These are phyloP conservation scores for Ophthalmotilapia sp. DNA, from an alignment of 2,113 vertebrate species.

Conservation along the genomic window DNA sequence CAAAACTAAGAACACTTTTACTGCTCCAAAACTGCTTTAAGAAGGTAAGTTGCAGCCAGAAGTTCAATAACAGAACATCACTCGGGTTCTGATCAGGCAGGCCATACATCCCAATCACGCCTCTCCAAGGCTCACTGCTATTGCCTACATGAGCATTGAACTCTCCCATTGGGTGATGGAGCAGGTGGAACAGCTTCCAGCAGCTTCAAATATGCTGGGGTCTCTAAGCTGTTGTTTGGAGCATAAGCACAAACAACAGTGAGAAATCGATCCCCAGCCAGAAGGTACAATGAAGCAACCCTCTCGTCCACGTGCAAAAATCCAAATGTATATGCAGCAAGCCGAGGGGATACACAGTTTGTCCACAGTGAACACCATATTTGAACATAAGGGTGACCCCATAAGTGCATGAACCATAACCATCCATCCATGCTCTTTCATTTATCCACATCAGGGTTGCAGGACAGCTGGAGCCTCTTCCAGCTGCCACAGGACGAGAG, in stretches of 20 bases:
- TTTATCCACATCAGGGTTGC: neutral
- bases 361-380: neutral
- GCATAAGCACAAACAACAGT: neutral
- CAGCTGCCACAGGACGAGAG: neutral
- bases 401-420: neutral
- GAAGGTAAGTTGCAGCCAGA: neutral
- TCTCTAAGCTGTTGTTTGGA: neutral
- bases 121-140: neutral
- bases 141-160: neutral
- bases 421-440: neutral
- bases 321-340: neutral
- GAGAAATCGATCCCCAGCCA: rapidly evolving
- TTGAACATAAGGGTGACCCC: neutral
- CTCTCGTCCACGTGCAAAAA: neutral
- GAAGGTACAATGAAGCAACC: neutral
- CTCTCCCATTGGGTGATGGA: neutral
- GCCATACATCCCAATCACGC: neutral
- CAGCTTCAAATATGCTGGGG: neutral
- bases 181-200: neutral
- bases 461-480: neutral
- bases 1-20: neutral
- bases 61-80: neutral
- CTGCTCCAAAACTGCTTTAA: neutral
- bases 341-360: neutral
- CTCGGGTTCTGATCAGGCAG: neutral